Evolutionary conservation across 2,888 invertebrate species (phyloP).

Genomic region (Bombylius major): DNA sequence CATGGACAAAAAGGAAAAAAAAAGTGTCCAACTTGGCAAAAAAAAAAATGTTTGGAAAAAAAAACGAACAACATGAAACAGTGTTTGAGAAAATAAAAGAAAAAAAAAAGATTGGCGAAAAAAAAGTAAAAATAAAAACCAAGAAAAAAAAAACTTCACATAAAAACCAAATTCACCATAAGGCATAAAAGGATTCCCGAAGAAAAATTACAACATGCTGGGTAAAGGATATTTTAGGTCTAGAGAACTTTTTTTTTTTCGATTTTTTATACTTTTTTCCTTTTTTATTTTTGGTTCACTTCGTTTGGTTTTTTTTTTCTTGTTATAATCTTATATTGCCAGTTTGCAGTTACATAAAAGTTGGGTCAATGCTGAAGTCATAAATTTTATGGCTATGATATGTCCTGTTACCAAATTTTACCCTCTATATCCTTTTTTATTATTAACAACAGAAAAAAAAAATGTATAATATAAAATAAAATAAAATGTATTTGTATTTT

Average conservation of each 20-base stretch:
- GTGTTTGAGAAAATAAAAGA: no score
- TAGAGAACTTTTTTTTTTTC: background rate
- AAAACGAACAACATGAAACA: no score
- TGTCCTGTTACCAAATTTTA: background rate
- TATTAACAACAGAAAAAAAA: no score
- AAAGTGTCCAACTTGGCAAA: no score
- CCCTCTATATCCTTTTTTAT: background rate
- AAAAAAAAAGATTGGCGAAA: no score
- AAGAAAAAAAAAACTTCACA: background rate
- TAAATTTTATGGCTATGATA: constrained; percentile 8
- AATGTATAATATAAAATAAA: no score
- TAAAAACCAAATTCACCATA: background rate
- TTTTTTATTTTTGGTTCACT: no score
- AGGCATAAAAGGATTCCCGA: background rate
- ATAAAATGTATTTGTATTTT: no score
- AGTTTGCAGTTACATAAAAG: constrained; percentile 1
- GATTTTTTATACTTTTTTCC: no score
- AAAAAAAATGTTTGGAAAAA: no score
- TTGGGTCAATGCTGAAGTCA: constrained; percentile 5
- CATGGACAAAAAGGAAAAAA: no score
- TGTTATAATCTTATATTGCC: background rate
- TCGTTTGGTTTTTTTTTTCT: background rate
- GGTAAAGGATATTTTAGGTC: background rate
- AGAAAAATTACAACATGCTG: background rate
- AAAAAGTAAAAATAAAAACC: no score